Conservation (phyloP, 2,888 invertebrate species). For the Colletes collaris region DNA sequence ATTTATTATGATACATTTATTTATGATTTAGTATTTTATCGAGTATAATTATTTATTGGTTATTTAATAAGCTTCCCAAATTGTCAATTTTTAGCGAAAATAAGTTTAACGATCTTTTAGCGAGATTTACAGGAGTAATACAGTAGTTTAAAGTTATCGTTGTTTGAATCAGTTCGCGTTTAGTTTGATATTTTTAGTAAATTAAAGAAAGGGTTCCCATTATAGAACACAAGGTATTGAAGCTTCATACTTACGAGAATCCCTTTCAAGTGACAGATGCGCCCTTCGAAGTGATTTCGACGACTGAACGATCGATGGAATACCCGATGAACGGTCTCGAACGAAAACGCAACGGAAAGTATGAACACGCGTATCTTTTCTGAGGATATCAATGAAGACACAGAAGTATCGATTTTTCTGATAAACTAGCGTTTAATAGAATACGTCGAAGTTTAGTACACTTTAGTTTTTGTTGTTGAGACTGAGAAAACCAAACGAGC, state of each 20-base stretch:
- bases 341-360: neutral
- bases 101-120: too few relatives aligned
- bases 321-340: neutral
- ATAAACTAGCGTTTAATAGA: conserved; percentile 81
- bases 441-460: conserved; percentile 78
- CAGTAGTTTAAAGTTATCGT: too few relatives aligned
- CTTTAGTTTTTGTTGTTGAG: conserved; percentile 65
- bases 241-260: conserved; percentile 50
- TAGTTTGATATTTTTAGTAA: too few relatives aligned
- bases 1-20: too few relatives aligned
- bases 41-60: too few relatives aligned
- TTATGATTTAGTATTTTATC: too few relatives aligned
- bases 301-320: neutral
- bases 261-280: neutral
- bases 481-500: conserved; percentile 73
- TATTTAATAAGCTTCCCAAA: too few relatives aligned
- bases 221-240: neutral
- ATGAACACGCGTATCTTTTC: neutral
- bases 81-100: too few relatives aligned
- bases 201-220: too few relatives aligned
- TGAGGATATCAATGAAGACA: conserved; percentile 37
- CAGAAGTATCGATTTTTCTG: conserved; percentile 66
- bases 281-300: neutral
- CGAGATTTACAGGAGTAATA: too few relatives aligned
- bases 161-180: too few relatives aligned